Conservation (phyloP, 2,888 invertebrate genomes). For the Drosophila differens region DNA sequence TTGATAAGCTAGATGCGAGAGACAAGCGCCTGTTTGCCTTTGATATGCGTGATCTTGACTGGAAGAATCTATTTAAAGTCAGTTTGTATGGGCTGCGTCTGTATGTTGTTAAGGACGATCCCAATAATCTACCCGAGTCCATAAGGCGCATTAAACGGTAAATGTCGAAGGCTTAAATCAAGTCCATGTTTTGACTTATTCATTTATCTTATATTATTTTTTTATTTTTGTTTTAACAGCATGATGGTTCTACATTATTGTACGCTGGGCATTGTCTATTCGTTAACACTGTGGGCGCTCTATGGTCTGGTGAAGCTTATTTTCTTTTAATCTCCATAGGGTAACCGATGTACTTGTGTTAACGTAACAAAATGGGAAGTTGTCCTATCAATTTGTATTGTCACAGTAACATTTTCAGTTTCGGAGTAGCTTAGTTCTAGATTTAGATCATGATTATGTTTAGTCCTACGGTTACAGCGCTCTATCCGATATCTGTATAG, state of each 20-base stretch:
- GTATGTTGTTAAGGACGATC: constrained; percentile 92
- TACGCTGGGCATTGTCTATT: constrained; percentile 73
- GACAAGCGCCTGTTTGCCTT: constrained; percentile 89
- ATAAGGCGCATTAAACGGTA: constrained; percentile 88
- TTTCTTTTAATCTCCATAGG: constrained; percentile 56
- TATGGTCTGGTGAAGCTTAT: constrained; percentile 73
- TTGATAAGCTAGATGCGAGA: constrained; percentile 84
- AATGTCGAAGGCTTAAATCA: constrained; percentile 4
- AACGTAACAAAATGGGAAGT: constrained; percentile 28
- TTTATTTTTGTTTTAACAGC: constrained; percentile 48
- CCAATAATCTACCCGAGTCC: constrained; percentile 89
- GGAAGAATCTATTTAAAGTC: constrained; percentile 86
- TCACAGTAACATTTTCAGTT: constrained; percentile 27
- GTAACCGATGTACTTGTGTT: constrained; percentile 3
- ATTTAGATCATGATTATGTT: constrained; percentile 44
- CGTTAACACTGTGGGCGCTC: constrained; percentile 69
- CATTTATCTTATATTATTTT: background rate
- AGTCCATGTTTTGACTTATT: background rate
- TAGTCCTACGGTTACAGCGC: constrained; percentile 69
- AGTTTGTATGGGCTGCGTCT: constrained; percentile 91
- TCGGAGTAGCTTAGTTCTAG: constrained; percentile 64
- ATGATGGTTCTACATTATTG: constrained; percentile 79
- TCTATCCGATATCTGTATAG: constrained; percentile 70
- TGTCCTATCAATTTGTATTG: constrained; percentile 24
- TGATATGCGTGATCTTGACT: constrained; percentile 90